Evolutionary conservation across 2,888 invertebrate species (phyloP).

Genomic region (Sphaerophoria taeniata): DNA sequence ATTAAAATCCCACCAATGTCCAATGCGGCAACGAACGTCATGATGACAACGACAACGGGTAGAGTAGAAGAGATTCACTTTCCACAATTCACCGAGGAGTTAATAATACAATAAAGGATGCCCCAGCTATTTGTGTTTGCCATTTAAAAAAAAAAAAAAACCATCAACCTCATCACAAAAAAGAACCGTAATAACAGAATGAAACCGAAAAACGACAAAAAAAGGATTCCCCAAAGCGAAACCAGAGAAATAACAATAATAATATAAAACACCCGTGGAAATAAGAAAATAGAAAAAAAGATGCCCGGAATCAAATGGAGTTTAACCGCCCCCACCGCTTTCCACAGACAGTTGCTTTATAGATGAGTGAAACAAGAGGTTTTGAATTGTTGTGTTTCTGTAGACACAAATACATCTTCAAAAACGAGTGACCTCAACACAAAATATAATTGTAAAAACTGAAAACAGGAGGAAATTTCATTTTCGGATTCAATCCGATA

Average conservation of each 20-base stretch:
- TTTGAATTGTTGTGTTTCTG: slow-evolving; percentile 45
- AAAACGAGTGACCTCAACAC: slow-evolving; percentile 50
- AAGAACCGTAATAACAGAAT: slow-evolving; percentile 13
- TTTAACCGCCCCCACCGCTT: neutral
- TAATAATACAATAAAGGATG: slow-evolving; percentile 70
- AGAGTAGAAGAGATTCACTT: slow-evolving; percentile 29
- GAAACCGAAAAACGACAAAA: neutral
- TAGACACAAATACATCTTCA: slow-evolving; percentile 24
- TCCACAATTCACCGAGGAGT: slow-evolving; percentile 71
- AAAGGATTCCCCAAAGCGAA: neutral
- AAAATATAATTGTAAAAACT: slow-evolving; percentile 56
- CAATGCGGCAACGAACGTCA: slow-evolving; percentile 13
- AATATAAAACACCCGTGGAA: slow-evolving; percentile 45
- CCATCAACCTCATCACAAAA: slow-evolving; percentile 3
- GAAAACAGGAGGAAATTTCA: slow-evolving; percentile 57
- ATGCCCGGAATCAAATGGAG: slow-evolving; percentile 59
- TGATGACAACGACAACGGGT: neutral
- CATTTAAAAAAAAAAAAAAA: slow-evolving; percentile 58
- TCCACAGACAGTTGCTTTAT: neutral
- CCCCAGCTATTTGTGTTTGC: slow-evolving; percentile 61
- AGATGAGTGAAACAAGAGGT: slow-evolving; percentile 40
- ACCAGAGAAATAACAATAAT: slow-evolving; percentile 44
- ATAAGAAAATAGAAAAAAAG: slow-evolving; percentile 49
- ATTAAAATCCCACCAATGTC: slow-evolving; percentile 55
- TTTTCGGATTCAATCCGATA: slow-evolving; percentile 57